Base-by-base conservation (phyloP, 2,888 invertebrate genomes). In the Hipparchia semele region DNA sequence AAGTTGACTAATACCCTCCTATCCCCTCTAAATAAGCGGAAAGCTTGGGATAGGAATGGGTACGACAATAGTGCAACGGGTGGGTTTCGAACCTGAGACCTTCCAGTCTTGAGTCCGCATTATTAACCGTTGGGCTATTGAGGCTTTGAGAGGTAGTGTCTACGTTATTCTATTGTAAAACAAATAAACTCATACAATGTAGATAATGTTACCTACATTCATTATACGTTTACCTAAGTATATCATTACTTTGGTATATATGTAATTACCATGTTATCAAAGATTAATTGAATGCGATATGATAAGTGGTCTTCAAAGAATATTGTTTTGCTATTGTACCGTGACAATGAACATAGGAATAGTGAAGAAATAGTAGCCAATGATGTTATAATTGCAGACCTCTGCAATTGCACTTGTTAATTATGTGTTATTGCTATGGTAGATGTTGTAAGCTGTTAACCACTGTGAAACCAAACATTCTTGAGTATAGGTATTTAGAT, bases 361-460 rank as follows among this genome's bases (percentile, higher is more conserved):
- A 78, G 78, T 87, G 85, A 83, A 81, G 88, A 83, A 89, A 89
- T 80, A 80, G 77, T 78, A 12, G 79, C 76, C 77, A 80, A 70
- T 73, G 65, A 60, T 6, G 49, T 49, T 74, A 74, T 75, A 76
- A 77, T 78, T 74, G 72, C 71, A 72, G 67, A 33, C 49, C 49
- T 59, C 58, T 23, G 8, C 49, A 39, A 72, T 67, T 59, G 70
- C 74, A 67, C 39, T 71, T 73, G 74, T 68, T 59, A 72, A 74
- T 75, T 73, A 73, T 49, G n/a, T 62, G 53, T 23, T 67, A 60
- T 58, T 59, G 13, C 51, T 10, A 45, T 53, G 56, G 67, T 56
- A 68, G 13, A 61, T 61, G 67, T 61, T 71, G 64, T 53, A 66
- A 60, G 39, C n/a, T 39, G 9, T 64, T 64, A 39, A 23, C 54